These are phyloP conservation scores for Ctenosaura bakeri DNA, from an alignment of 2,797 vertebrate genomes.

Conservation along the genomic window DNA sequence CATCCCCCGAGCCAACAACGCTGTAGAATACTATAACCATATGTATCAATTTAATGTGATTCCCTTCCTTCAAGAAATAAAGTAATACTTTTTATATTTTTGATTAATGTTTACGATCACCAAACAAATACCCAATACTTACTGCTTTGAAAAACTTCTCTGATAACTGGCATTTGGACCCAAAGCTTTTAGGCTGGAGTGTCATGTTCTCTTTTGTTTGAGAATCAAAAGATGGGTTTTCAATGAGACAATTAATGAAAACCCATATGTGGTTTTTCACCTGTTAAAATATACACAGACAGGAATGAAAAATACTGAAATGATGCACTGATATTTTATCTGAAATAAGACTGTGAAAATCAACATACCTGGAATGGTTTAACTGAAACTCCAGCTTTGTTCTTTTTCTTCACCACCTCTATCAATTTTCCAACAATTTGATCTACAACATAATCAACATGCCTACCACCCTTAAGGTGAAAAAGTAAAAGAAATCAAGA, in stretches of 20 bases:
- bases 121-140: constrained; percentile 73
- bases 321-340: constrained; percentile 14
- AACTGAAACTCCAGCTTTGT: constrained; percentile 92
- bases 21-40: background rate
- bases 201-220: constrained; percentile 96
- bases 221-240: constrained; percentile 93
- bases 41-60: background rate
- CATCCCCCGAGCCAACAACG: background rate
- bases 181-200: constrained; percentile 91
- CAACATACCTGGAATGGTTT: constrained; percentile 91
- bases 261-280: constrained; percentile 95
- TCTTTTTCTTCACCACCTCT: constrained; percentile 94
- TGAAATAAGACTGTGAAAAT: constrained; percentile 2
- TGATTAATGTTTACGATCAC: background rate
- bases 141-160: constrained; percentile 97
- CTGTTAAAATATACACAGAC: constrained; percentile 75
- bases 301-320: constrained; percentile 43
- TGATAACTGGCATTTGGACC: constrained; percentile 90
- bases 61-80: background rate
- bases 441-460: constrained; percentile 92
- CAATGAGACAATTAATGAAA: constrained; percentile 92
- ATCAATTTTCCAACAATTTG: constrained; percentile 92
- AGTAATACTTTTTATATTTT: background rate
- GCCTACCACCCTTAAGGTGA: constrained; percentile 87
- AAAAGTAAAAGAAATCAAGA: background rate